A percentile compares a stretch with the other conserved stretches of the same genome.
These are phyloP conservation scores for Phenganax subtilis DNA, from an alignment of 92 coral and sea anemone genomes.

Conservation along the genomic window DNA sequence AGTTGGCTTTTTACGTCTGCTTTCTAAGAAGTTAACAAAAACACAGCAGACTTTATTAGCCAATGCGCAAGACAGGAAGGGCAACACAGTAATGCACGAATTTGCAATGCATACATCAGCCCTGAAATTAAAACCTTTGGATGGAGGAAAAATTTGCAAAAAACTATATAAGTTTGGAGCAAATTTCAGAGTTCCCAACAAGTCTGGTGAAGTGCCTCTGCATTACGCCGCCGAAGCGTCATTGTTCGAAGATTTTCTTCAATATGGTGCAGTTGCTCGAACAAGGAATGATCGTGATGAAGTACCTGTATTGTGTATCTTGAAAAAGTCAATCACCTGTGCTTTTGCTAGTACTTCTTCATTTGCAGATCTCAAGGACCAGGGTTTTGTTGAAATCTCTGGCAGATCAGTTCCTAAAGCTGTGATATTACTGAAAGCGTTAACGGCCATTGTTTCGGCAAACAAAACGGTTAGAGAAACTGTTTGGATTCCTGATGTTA, in stretches of 20 bases:
- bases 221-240: conserved; percentile 42
- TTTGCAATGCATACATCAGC: conserved; percentile 40
- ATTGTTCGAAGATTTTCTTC: conserved; percentile 20
- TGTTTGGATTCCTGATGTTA: conserved; percentile 32
- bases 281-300: conserved; percentile 43
- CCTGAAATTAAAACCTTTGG: background rate
- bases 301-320: conserved; percentile 38
- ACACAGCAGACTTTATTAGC: background rate
- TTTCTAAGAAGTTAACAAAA: background rate
- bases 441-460: background rate
- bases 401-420: background rate
- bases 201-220: conserved; percentile 45
- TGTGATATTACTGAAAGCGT: background rate
- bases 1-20: conserved; percentile 5
- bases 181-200: conserved; percentile 30
- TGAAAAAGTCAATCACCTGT: conserved; percentile 17
- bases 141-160: conserved; percentile 17
- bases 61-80: conserved; percentile 34
- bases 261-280: conserved; percentile 34
- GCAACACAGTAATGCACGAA: conserved; percentile 52
- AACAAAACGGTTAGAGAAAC: conserved; percentile 9
- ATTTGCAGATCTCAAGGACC: background rate
- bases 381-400: background rate
- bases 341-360: conserved; percentile 14
- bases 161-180: conserved; percentile 34